Evolutionary conservation across 2,888 invertebrate genomes (phyloP).

Genomic region (Conchocele bisecta): DNA sequence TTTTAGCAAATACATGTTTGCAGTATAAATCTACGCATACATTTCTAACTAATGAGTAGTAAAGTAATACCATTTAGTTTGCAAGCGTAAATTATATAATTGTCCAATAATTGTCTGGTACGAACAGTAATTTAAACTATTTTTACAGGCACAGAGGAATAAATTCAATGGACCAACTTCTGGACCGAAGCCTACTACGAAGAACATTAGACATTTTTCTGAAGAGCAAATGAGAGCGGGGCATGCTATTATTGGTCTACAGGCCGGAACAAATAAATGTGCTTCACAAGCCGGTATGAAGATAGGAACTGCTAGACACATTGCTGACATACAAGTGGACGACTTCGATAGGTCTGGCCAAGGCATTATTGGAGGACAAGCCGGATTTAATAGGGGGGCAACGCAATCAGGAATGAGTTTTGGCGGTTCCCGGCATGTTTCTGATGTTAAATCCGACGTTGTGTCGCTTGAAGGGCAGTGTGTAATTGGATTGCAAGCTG

Average conservation of each 20-base stretch:
- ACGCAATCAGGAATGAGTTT: constrained; percentile 74
- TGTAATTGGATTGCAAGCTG: constrained; percentile 74
- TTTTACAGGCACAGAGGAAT: constrained; percentile 75
- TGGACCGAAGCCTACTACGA: constrained; percentile 78
- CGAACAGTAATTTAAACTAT: too few relatives aligned
- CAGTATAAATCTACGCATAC: too few relatives aligned
- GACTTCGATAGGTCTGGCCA: constrained; percentile 69
- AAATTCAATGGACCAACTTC: constrained; percentile 76
- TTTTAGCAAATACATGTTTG: too few relatives aligned
- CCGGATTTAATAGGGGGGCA: constrained; percentile 78
- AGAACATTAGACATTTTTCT: constrained; percentile 73
- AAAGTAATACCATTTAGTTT: too few relatives aligned
- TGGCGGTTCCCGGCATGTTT: constrained; percentile 69
- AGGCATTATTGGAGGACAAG: constrained; percentile 72
- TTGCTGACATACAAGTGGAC: constrained; percentile 72
- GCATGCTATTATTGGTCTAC: constrained; percentile 78
- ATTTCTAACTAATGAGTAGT: too few relatives aligned
- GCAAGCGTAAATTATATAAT: too few relatives aligned
- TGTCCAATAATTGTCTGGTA: too few relatives aligned
- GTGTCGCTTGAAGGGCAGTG: constrained; percentile 61
- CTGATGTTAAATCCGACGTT: constrained; percentile 58
- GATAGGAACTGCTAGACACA: constrained; percentile 72
- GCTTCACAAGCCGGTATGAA: constrained; percentile 81
- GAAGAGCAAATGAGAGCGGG: constrained; percentile 75
- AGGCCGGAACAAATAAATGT: constrained; percentile 81